Conservation (phyloP, 1,140 invertebrate genomes). For the Eufriesea mexicana region DNA sequence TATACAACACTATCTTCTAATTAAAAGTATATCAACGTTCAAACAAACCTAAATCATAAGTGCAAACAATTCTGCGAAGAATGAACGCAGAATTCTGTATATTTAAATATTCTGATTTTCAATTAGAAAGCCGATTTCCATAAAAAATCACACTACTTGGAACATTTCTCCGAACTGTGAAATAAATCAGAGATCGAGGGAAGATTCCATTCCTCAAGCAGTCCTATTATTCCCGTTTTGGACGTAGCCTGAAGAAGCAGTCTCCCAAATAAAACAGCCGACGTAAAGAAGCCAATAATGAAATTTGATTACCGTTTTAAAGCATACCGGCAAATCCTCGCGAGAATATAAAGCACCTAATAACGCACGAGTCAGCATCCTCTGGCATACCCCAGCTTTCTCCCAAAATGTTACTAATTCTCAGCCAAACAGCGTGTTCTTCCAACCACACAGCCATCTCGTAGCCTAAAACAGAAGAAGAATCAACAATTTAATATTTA, state of each 20-base stretch:
- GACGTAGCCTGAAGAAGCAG: not conserved
- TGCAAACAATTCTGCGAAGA: no score
- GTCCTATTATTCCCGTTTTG: not conserved
- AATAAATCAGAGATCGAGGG: slow-evolving; percentile 7
- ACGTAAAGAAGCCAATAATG: slow-evolving; percentile 26
- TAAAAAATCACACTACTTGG: not conserved
- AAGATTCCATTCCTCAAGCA: not conserved
- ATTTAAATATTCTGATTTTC: not conserved
- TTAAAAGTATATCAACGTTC: no score
- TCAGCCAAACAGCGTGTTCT: not conserved
- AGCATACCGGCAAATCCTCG: not conserved
- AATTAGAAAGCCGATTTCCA: not conserved
- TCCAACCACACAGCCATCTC: not conserved
- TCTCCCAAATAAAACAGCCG: not conserved
- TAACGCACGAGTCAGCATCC: not conserved
- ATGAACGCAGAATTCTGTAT: no score
- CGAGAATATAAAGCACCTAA: slow-evolving; percentile 32
- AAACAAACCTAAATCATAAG: no score
- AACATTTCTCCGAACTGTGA: not conserved
- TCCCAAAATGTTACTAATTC: not conserved
- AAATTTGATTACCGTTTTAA: slow-evolving; percentile 39
- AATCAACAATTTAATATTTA: no score
- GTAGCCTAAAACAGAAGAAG: no score
- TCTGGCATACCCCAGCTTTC: not conserved
- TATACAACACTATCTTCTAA: no score